Conservation (phyloP, 2,888 invertebrate species). For the Eupithecia subfuscata region DNA sequence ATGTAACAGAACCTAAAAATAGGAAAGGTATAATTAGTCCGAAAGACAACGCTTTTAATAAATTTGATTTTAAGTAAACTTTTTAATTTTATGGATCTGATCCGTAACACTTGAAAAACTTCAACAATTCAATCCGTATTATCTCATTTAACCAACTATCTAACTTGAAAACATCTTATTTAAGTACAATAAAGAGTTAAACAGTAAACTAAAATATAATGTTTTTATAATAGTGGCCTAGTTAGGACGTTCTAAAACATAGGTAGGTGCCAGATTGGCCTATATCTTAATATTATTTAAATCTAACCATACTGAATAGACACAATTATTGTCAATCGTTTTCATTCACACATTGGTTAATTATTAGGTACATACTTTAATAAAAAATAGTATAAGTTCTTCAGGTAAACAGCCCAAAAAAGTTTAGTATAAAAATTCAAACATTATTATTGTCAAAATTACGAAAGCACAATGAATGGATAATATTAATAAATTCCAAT, state of each 20-base stretch:
- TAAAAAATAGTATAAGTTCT: conserved; percentile 39
- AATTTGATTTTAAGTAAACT: not conserved
- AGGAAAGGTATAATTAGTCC: not conserved
- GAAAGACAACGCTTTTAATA: not conserved
- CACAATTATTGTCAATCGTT: conserved; percentile 58
- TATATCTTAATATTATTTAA: conserved; percentile 16
- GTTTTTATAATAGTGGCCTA: conserved; percentile 13
- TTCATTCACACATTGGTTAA: conserved; percentile 25
- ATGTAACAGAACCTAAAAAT: not conserved
- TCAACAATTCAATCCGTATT: conserved; percentile 16
- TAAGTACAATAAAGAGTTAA: conserved; percentile 8
- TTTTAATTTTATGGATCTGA: conserved; percentile 22
- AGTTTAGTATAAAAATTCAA: conserved; percentile 49
- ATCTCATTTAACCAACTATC: conserved; percentile 12
- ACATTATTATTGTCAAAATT: conserved; percentile 60
- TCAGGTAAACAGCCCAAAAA: conserved; percentile 59
- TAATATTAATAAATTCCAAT: conserved; percentile 28
- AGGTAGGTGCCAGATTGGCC: conserved; percentile 5
- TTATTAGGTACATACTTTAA: conserved; percentile 18
- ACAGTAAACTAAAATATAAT: conserved; percentile 10
- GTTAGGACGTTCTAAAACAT: conserved; percentile 21
- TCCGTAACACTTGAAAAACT: conserved; percentile 21
- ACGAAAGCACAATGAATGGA: conserved; percentile 49
- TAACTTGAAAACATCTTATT: conserved; percentile 12
- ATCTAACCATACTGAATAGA: conserved; percentile 46